These are phyloP conservation scores for Saimiri boliviensis DNA, from an alignment of 2,113 vertebrate species.

Conservation along the genomic window DNA sequence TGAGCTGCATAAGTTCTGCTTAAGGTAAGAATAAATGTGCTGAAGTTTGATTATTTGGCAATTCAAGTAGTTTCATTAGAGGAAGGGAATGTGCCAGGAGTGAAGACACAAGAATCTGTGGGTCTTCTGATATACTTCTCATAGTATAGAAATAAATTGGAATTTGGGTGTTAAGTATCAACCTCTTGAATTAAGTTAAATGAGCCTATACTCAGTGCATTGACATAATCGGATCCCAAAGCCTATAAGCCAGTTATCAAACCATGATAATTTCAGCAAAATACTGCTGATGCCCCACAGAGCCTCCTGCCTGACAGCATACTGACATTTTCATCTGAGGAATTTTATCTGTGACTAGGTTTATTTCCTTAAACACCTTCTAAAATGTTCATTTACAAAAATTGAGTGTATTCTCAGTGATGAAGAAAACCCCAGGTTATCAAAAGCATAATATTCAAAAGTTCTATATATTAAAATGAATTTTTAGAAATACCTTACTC, in stretches of 20 bases:
- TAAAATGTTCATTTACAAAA: background rate
- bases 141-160: background rate
- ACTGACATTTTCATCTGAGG: background rate
- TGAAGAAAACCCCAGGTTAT: background rate
- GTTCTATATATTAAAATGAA: background rate
- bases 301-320: background rate
- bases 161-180: background rate
- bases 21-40: background rate
- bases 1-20: background rate
- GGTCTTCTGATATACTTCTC: background rate
- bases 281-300: background rate
- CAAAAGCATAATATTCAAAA: background rate
- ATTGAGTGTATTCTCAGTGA: background rate
- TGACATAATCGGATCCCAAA: background rate
- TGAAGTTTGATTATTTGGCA: background rate
- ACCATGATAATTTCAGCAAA: background rate
- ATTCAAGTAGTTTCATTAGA: background rate
- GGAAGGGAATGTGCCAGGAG: background rate
- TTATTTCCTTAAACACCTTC: background rate
- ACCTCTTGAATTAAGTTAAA: background rate
- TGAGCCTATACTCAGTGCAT: background rate
- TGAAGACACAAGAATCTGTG: background rate
- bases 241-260: background rate
- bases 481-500: background rate
- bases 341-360: background rate